Conservation (phyloP, 2,888 invertebrate species). For the Caenorhabditis zanzibari region DNA sequence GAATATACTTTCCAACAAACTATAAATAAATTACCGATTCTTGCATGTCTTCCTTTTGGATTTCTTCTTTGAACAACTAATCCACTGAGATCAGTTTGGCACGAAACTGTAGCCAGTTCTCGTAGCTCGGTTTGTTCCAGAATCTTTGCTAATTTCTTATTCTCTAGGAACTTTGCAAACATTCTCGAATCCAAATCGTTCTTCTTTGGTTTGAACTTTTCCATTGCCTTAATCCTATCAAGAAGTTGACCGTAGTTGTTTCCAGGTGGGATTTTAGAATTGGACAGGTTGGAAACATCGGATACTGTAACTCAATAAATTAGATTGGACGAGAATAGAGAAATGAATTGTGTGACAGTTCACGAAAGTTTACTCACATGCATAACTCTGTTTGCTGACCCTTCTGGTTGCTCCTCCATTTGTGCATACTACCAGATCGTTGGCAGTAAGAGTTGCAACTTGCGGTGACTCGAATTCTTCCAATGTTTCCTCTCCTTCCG, state of each 20-base stretch:
- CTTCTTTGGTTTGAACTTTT: conserved; percentile 65
- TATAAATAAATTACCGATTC: conserved; percentile 40
- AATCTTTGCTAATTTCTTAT: conserved; percentile 73
- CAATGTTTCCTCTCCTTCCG: conserved; percentile 58
- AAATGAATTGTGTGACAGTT: not conserved
- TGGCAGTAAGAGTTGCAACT: conserved; percentile 45
- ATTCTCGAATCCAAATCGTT: conserved; percentile 71
- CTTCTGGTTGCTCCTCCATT: conserved; percentile 51
- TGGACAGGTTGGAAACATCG: conserved; percentile 40
- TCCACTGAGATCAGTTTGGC: conserved; percentile 63
- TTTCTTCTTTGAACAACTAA: conserved; percentile 59
- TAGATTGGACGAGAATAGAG: not conserved
- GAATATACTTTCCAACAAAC: not conserved
- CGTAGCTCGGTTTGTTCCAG: conserved; percentile 72
- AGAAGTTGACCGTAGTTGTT: conserved; percentile 66
- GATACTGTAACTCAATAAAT: conserved; percentile 9
- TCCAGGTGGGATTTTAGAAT: conserved; percentile 16
- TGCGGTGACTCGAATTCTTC: conserved; percentile 43
- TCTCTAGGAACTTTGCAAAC: conserved; percentile 75
- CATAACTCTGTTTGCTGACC: conserved; percentile 56
- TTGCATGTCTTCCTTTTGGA: conserved; percentile 47
- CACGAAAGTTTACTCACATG: conserved; percentile 33
- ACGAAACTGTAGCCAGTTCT: conserved; percentile 61
- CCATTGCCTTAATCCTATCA: conserved; percentile 72
- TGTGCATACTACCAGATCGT: conserved; percentile 52